Base-by-base conservation (phyloP, 2,888 invertebrate species). In the Julus scanicus region DNA sequence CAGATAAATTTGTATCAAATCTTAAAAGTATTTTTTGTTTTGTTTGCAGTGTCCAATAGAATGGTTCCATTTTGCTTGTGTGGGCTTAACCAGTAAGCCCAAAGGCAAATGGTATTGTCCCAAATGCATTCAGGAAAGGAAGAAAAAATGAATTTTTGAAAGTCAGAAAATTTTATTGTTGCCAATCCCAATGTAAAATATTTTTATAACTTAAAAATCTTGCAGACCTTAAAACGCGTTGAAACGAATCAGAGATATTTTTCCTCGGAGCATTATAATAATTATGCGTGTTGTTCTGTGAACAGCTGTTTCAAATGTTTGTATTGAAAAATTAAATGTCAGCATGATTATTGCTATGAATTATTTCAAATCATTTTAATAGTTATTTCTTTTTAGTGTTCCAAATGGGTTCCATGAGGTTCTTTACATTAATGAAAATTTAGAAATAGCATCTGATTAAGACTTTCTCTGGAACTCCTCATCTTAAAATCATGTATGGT, bases 91-190 rank as follows among this genome's bases (percentile, higher is more conserved):
- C 88, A 96, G 95, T 87, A 98, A 98, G 92, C 98, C 98, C 0
- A 98, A 98, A 93, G 98, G 98, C 57, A 97, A 97, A 92, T 98
- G 98, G 97, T 98, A 96, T 92, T 98, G 98, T 93, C 98, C 98
- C 13, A 97, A 97, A 92, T 98, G 98, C 90, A 92, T 91, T 88
- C 92, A 92, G 40, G 93, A 93, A 89, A 90, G 93, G 88, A 93
- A 93, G 91, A 94, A 93, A 89, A 92, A 92, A 89, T 91, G 89
- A 89, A 87, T 9, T 53, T 53, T 53, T 53, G 53, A 53, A 53
- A 2, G 4, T 53, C 15, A 15, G 15, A 53, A 15, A 9, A 2
- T 53, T 53, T 53, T 53, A 53, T 53, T 53, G 2, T 53, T 53
- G 53, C 15, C 53, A 9, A 53, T 53, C 53, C 15, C 11, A 2